Evolutionary conservation across 2,888 invertebrate genomes (phyloP).

Genomic region (Agonopterix heracliana): DNA sequence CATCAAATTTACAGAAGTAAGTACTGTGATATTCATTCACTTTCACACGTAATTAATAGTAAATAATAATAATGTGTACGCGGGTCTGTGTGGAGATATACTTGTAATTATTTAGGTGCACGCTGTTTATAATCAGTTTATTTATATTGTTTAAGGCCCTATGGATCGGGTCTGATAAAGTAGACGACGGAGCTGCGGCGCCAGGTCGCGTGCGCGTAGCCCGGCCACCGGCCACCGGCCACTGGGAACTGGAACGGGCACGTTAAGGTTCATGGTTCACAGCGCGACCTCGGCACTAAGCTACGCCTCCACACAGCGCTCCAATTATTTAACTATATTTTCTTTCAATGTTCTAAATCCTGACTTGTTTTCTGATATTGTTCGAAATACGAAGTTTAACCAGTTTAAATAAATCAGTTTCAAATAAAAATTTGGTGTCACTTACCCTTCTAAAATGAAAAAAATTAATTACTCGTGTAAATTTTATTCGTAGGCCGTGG

Average conservation of each 20-base stretch:
- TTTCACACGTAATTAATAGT: slow-evolving; percentile 41
- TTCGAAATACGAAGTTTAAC: slow-evolving; percentile 50
- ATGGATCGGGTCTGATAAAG: slow-evolving; percentile 18
- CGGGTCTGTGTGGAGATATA: slow-evolving; percentile 44
- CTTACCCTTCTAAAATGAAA: slow-evolving; percentile 12
- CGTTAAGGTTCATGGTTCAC: no score
- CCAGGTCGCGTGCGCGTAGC: not conserved
- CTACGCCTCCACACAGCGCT: slow-evolving; percentile 47
- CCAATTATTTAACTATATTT: slow-evolving; percentile 22
- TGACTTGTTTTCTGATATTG: slow-evolving; percentile 42
- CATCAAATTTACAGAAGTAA: slow-evolving; percentile 47
- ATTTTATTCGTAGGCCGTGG: no score
- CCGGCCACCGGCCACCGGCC: not conserved
- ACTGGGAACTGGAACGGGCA: no score
- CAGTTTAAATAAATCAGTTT: slow-evolving; percentile 47
- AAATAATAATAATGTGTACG: slow-evolving; percentile 23
- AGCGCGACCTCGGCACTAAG: no score
- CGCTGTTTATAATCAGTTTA: slow-evolving; percentile 35
- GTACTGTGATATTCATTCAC: slow-evolving; percentile 69
- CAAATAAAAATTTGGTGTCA: slow-evolving; percentile 47
- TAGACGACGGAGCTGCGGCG: not conserved
- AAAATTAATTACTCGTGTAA: no score
- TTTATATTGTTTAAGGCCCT: slow-evolving; percentile 30
- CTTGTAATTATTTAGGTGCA: slow-evolving; percentile 30
- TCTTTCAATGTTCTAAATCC: slow-evolving; percentile 28